A percentile compares a stretch with the other conserved stretches of the same genome.
phyloP scores from a whole-genome alignment of 2,797 vertebrate species.

The Silurus lanzhouensis region DNA sequence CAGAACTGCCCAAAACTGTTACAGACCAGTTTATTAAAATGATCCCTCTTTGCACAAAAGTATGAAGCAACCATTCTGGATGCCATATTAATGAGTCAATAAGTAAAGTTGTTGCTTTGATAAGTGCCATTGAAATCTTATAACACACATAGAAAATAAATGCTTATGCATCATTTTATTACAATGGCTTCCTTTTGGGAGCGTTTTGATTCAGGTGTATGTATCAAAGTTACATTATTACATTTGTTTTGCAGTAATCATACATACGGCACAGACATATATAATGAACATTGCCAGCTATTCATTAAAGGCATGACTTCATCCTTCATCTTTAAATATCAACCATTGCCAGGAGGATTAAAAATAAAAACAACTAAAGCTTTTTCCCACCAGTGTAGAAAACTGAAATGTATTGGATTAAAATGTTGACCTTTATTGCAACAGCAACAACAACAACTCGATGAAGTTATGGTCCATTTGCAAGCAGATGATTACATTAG shows the following conservation, averaged over 20 bases:
- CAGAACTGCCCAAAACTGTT: no score
- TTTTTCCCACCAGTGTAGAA: neutral
- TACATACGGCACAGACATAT: neutral
- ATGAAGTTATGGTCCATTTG: constrained; percentile 11
- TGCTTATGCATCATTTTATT: neutral
- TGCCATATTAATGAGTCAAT: no score
- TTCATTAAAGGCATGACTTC: neutral
- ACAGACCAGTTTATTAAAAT: no score
- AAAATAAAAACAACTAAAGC: neutral
- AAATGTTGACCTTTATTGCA: neutral
- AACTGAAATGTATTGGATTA: neutral
- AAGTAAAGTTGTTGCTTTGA: neutral
- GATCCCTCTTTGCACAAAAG: no score
- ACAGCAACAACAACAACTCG: neutral
- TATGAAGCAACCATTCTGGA: no score
- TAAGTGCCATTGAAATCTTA: neutral
- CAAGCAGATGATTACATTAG: neutral
- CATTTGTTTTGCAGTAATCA: neutral
- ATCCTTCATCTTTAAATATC: neutral
- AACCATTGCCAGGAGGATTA: neutral
- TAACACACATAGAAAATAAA: neutral
- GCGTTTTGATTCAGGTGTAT: neutral
- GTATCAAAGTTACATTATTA: neutral
- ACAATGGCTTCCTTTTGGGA: neutral
- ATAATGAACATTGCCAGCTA: neutral